Conservation (phyloP, 2,113 vertebrate species). For the Aegithalos caudatus region DNA sequence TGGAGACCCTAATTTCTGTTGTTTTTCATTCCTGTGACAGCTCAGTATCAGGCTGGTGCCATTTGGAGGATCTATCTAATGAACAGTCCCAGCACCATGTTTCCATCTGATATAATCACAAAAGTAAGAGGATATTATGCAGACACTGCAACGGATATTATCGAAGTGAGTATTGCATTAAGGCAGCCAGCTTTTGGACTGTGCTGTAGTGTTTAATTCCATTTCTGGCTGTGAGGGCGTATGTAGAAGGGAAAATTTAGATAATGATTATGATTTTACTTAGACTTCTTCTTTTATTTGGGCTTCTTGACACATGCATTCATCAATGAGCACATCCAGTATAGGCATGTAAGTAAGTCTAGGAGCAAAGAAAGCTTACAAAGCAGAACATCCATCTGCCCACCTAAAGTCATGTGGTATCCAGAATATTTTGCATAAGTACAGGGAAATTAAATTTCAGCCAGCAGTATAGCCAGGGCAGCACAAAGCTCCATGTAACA, state of each 20-base stretch:
- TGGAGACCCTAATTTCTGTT: neutral
- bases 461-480: neutral
- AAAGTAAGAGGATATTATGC: constrained; percentile 78
- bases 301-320: neutral
- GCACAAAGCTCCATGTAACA: neutral
- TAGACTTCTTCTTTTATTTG: neutral
- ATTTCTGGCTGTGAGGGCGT: neutral
- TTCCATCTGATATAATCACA: constrained; percentile 76
- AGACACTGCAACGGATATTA: constrained; percentile 77
- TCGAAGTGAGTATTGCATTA: constrained; percentile 75
- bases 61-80: constrained; percentile 77
- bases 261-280: neutral
- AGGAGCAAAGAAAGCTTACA: neutral
- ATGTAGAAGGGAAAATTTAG: neutral
- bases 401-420: neutral
- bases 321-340: neutral
- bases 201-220: neutral
- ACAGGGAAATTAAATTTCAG: constrained; percentile 9
- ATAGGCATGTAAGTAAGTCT: neutral
- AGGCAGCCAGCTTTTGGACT: neutral
- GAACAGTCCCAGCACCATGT: constrained; percentile 75
- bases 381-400: neutral
- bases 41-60: constrained; percentile 74
- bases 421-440: neutral
- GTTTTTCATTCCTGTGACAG: constrained; percentile 56